These are phyloP conservation scores for Mesochorus sp. DNA, from an alignment of 2,888 invertebrate genomes.

Conservation along the genomic window DNA sequence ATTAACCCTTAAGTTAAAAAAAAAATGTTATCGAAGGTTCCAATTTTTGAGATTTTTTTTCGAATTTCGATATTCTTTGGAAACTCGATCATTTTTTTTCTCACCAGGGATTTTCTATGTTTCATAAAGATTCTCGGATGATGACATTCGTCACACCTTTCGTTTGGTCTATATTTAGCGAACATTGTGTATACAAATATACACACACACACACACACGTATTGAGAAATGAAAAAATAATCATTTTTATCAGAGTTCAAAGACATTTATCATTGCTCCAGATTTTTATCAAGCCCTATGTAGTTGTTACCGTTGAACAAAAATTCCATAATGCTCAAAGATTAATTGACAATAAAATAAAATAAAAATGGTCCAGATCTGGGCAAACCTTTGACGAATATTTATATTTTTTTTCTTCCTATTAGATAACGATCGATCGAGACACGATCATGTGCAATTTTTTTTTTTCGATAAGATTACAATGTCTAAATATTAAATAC, in stretches of 20 bases:
- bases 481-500: constrained; percentile 14
- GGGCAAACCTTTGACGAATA: background rate
- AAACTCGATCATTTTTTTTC: background rate
- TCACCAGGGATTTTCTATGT: constrained; percentile 39
- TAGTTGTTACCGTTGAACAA: background rate
- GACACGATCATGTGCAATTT: constrained; percentile 23
- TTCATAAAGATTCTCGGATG: constrained; percentile 22
- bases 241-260: too few species aligned
- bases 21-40: background rate
- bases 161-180: constrained; percentile 17
- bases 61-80: background rate
- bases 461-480: constrained; percentile 39
- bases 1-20: background rate
- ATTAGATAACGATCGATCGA: constrained; percentile 10
- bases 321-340: background rate
- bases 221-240: constrained; percentile 16
- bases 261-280: background rate
- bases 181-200: too few species aligned
- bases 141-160: background rate
- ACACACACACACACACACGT: constrained; percentile 3
- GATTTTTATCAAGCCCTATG: background rate
- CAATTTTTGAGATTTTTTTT: background rate
- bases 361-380: background rate
- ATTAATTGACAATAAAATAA: background rate
- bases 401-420: background rate